phyloP scores from a whole-genome alignment of 2,888 invertebrate genomes.

The Pardosa pseudoannulata region DNA sequence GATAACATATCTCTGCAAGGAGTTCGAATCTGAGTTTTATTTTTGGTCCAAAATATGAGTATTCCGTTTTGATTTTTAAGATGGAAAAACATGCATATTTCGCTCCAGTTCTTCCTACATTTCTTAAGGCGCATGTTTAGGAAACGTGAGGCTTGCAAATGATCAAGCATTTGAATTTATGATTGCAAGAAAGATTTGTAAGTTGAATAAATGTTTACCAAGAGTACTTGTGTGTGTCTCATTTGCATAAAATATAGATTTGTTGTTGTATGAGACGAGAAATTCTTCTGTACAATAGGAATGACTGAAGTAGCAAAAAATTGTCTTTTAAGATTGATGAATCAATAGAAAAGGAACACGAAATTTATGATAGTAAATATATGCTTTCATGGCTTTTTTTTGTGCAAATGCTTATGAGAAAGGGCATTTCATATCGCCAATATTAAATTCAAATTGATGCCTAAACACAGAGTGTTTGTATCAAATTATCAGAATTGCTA shows the following conservation, averaged over 20 bases:
- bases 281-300: not conserved
- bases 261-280: not conserved
- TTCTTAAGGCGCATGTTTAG: not conserved
- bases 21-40: too few species aligned
- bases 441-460: too few species aligned
- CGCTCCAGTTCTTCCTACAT: not conserved
- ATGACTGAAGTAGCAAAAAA: not conserved
- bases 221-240: not conserved
- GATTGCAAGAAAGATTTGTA: slow-evolving; percentile 2
- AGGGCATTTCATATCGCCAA: too few species aligned
- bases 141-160: not conserved
- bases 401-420: too few species aligned
- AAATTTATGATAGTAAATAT: not conserved
- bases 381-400: too few species aligned
- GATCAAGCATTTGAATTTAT: slow-evolving; percentile 2
- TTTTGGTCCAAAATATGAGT: not conserved
- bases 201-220: not conserved
- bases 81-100: not conserved
- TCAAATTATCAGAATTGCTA: too few species aligned
- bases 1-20: too few species aligned
- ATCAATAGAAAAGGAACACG: not conserved
- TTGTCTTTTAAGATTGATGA: not conserved
- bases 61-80: not conserved
- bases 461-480: too few species aligned
- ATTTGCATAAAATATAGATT: not conserved